These are phyloP conservation scores for Agonopterix subpropinquella DNA, from an alignment of 2,888 invertebrate genomes.

Conservation along the genomic window DNA sequence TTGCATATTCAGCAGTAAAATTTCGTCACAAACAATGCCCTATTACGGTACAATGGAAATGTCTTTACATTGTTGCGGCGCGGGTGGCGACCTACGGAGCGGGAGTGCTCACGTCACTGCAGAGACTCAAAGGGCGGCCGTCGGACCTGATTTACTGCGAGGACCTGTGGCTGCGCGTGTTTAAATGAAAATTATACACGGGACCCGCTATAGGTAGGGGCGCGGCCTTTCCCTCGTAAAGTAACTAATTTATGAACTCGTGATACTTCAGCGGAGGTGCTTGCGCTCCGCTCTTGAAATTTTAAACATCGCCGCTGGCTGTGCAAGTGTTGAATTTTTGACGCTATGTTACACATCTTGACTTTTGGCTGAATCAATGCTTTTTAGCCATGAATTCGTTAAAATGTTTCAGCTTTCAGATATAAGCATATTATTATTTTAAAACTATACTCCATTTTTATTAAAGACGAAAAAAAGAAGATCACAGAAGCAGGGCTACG, in stretches of 20 bases:
- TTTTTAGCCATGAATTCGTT: constrained; percentile 14
- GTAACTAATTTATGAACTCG: constrained; percentile 69
- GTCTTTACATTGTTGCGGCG: constrained; percentile 66
- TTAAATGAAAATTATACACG: constrained; percentile 70
- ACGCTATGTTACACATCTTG: constrained; percentile 43
- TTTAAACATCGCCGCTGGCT: constrained; percentile 52
- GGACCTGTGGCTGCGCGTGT: constrained; percentile 63
- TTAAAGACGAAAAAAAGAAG: no score
- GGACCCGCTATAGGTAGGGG: constrained; percentile 39
- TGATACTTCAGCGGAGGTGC: constrained; percentile 54
- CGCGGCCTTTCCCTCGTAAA: constrained; percentile 63
- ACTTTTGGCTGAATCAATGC: constrained; percentile 33
- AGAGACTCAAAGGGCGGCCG: constrained; percentile 46
- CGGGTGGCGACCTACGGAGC: constrained; percentile 19
- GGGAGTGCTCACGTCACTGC: constrained; percentile 23
- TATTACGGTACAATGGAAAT: constrained; percentile 69
- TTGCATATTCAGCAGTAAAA: constrained; percentile 70
- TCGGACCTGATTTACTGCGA: constrained; percentile 60
- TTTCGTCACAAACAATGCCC: constrained; percentile 71
- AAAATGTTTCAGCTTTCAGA: no score
- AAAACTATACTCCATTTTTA: no score
- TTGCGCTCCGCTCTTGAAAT: constrained; percentile 59
- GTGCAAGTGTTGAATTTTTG: constrained; percentile 52
- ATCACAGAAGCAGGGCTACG: no score
- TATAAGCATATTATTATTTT: no score